Evolutionary conservation across 2,113 vertebrate species (phyloP).

Genomic region (Dendropsophus ebraccatus): DNA sequence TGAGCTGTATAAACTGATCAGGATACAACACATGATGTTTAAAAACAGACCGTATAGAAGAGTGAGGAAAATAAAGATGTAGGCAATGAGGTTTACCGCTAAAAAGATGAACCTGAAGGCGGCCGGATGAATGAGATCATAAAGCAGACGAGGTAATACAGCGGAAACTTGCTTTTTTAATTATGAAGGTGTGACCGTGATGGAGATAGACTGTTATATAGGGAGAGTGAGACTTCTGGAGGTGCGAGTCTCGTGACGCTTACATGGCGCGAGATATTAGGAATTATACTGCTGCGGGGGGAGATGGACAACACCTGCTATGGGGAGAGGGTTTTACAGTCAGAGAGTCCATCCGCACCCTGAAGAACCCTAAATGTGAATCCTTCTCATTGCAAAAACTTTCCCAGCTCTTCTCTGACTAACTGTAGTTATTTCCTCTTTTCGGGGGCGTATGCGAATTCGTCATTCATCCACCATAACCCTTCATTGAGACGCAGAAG

Average conservation of each 20-base stretch:
- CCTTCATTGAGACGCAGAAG: background rate
- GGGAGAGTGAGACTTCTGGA: background rate
- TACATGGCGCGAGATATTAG: background rate
- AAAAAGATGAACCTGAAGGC: background rate
- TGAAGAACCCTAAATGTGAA: background rate
- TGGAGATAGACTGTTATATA: background rate
- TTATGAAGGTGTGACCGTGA: constrained; percentile 3
- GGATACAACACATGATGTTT: no score
- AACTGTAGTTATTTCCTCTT: background rate
- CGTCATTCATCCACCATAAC: background rate
- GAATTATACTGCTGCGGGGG: background rate
- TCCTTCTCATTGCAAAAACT: no score
- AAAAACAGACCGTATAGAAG: no score
- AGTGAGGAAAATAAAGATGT: no score
- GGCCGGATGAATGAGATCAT: background rate
- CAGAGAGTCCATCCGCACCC: background rate
- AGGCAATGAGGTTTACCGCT: no score
- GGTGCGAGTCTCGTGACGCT: background rate
- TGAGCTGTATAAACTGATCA: no score
- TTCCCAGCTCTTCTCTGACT: background rate
- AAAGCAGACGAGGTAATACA: background rate
- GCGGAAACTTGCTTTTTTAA: background rate
- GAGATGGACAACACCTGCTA: no score
- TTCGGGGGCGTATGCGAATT: background rate
- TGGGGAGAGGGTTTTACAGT: no score